Percentiles rank a stretch among this genome's conserved stretches.
phyloP scores from a whole-genome alignment of 2,888 invertebrate genomes.

The Drosophila koepferae region DNA sequence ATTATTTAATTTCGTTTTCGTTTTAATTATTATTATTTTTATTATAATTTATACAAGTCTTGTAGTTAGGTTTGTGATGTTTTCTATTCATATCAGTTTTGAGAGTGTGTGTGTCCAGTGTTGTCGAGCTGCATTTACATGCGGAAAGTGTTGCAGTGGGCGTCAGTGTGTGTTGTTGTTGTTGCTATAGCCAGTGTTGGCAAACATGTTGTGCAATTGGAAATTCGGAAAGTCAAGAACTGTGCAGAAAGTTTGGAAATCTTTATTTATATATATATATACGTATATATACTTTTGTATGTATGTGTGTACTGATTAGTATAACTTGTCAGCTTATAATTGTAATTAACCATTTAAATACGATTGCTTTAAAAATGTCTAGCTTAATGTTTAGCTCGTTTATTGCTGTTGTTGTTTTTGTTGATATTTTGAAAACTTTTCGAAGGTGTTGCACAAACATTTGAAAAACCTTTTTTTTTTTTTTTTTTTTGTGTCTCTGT shows the following conservation, averaged over 20 bases:
- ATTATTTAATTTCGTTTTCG: constrained; percentile 43
- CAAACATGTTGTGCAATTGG: constrained; percentile 64
- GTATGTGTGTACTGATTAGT: constrained; percentile 21
- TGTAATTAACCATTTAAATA: constrained; percentile 48
- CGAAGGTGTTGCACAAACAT: constrained; percentile 76
- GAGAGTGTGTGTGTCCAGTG: constrained; percentile 58
- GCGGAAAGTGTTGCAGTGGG: constrained; percentile 38
- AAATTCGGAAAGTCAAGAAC: constrained; percentile 71
- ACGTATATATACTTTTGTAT: constrained; percentile 5
- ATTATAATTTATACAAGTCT: constrained; percentile 82
- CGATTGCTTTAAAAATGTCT: constrained; percentile 36
- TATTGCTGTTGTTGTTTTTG: constrained; percentile 30
- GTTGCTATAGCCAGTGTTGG: too few species aligned
- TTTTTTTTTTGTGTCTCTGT: constrained; percentile 32
- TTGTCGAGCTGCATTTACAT: constrained; percentile 44
- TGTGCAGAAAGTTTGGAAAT: constrained; percentile 68
- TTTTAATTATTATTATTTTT: constrained; percentile 31
- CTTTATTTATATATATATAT: neutral
- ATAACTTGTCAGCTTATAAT: constrained; percentile 48
- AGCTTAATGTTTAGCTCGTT: constrained; percentile 51
- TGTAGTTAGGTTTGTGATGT: constrained; percentile 81
- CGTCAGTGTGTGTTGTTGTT: constrained; percentile 16
- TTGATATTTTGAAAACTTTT: constrained; percentile 45
- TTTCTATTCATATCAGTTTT: constrained; percentile 43
- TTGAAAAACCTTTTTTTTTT: constrained; percentile 53